Evolutionary conservation across 2,113 vertebrate genomes (phyloP).

Genomic region (Alethe diademata): DNA sequence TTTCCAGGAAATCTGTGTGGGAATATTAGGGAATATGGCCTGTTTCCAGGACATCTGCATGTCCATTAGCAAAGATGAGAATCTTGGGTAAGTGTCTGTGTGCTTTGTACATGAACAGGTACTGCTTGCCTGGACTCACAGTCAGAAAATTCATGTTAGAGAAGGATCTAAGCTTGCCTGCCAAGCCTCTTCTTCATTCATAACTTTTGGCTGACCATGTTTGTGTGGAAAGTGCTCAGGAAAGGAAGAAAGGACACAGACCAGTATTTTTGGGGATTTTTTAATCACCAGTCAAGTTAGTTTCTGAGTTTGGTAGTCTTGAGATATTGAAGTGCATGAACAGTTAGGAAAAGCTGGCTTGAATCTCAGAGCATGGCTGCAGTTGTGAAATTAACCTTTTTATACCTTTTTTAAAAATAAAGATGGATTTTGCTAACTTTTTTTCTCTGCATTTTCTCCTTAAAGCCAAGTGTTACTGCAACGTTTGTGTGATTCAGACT

Average conservation of each 20-base stretch:
- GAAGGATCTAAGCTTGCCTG: neutral
- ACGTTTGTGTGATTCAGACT: constrained; percentile 89
- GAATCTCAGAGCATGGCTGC: neutral
- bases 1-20: constrained; percentile 94
- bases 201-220: neutral
- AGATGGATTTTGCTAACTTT: neutral
- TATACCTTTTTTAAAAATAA: neutral
- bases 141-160: accelerated
- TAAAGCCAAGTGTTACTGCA: constrained; percentile 86
- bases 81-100: constrained; percentile 81
- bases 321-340: neutral
- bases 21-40: constrained; percentile 96
- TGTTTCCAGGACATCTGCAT: constrained; percentile 91
- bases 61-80: constrained; percentile 86
- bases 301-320: neutral
- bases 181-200: neutral
- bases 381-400: neutral
- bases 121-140: neutral
- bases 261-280: neutral
- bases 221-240: neutral
- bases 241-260: neutral
- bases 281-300: neutral
- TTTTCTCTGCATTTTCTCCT: neutral
- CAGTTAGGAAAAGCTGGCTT: neutral
- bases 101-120: neutral